A percentile compares a stretch with the other conserved stretches of the same genome.
Conservation (phyloP, 2,888 invertebrate genomes). For the Colostygia pectinataria region DNA sequence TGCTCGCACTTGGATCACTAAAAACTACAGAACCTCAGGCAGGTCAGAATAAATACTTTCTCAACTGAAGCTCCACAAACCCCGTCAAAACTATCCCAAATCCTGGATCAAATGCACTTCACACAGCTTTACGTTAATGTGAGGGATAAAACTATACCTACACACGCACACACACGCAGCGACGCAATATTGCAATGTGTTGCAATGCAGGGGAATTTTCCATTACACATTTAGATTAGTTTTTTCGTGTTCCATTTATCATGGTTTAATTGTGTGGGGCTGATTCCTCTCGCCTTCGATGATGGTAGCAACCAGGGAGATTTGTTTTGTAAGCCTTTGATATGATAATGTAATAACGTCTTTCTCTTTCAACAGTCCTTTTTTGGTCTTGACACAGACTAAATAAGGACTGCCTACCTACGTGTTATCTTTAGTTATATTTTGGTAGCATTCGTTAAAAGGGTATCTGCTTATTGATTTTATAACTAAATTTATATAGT, state of each 20-base stretch:
- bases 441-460: background rate
- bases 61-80: constrained; percentile 2
- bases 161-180: constrained; percentile 24
- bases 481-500: background rate
- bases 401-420: constrained; percentile 2
- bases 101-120: constrained; percentile 12
- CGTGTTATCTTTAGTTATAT: constrained; percentile 7
- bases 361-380: constrained; percentile 18
- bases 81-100: constrained; percentile 11
- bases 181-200: constrained; percentile 39
- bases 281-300: constrained; percentile 50
- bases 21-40: too few species aligned
- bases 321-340: constrained; percentile 70
- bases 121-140: constrained; percentile 14
- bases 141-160: constrained; percentile 14
- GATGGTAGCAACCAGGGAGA: constrained; percentile 59
- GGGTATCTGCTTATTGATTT: background rate
- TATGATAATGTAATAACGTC: constrained; percentile 75
- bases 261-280: constrained; percentile 77
- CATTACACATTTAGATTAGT: constrained; percentile 83
- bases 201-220: constrained; percentile 73
- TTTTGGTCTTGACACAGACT: too few species aligned
- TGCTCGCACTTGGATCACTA: too few species aligned
- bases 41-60: background rate
- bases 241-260: constrained; percentile 81